Percentiles rank a stretch among this genome's conserved stretches.
Conservation (phyloP, 2,797 vertebrate species). For the Myoxocephalus aenaeus region DNA sequence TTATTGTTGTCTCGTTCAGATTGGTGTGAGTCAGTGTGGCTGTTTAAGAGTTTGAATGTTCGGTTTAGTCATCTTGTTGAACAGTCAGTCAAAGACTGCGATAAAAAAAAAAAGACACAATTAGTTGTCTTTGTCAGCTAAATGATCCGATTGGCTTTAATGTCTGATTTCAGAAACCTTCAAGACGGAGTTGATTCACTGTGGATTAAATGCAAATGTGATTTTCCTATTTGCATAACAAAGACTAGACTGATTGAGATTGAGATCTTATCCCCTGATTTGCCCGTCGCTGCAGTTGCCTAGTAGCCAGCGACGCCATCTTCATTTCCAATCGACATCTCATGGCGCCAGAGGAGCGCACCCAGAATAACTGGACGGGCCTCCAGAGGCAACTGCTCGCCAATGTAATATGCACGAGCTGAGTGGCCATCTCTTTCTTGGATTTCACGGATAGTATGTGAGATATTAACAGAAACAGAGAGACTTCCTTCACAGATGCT, state of each 20-base stretch:
- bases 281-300: slow-evolving; percentile 64
- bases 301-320: slow-evolving; percentile 61
- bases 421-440: slow-evolving; percentile 45
- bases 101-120: slow-evolving; percentile 31
- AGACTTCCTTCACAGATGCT: slow-evolving; percentile 28
- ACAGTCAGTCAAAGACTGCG: slow-evolving; percentile 34
- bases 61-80: slow-evolving; percentile 43
- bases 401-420: slow-evolving; percentile 59
- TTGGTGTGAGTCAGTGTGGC: slow-evolving; percentile 35
- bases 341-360: slow-evolving; percentile 63
- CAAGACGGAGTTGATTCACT: slow-evolving; percentile 42
- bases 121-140: slow-evolving; percentile 47
- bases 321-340: slow-evolving; percentile 67
- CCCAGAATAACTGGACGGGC: slow-evolving; percentile 70
- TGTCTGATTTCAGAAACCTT: slow-evolving; percentile 66
- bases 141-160: slow-evolving; percentile 60
- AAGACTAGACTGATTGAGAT: slow-evolving; percentile 50
- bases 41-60: slow-evolving; percentile 44
- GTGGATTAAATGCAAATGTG: slow-evolving; percentile 49
- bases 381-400: slow-evolving; percentile 59
- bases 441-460: slow-evolving; percentile 25
- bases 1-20: slow-evolving; percentile 28
- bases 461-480: slow-evolving; percentile 35
- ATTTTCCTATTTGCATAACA: slow-evolving; percentile 71
- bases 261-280: slow-evolving; percentile 57